A percentile compares a stretch with the other conserved stretches of the same genome.
phyloP scores from a whole-genome alignment of 2,888 invertebrate genomes.

The Drosophila nr. perissopoda region DNA sequence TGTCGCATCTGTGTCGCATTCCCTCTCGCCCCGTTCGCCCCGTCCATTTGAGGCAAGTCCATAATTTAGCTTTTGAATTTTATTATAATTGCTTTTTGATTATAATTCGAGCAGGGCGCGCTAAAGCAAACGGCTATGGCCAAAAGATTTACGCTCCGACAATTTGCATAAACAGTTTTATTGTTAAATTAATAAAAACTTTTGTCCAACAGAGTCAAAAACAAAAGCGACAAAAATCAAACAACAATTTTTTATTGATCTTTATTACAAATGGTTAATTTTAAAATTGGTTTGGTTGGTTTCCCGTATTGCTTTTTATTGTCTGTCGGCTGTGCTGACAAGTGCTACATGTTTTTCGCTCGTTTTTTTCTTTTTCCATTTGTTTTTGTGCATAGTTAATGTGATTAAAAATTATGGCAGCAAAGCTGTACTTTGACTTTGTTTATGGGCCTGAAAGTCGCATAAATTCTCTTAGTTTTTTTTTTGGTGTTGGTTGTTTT shows the following conservation, averaged over 20 bases:
- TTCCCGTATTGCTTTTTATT: slow-evolving; percentile 60
- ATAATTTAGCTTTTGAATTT: slow-evolving; percentile 60
- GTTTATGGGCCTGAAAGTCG: slow-evolving; percentile 31
- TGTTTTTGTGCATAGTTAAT: slow-evolving; percentile 61
- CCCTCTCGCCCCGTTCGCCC: background rate
- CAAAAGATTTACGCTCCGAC: slow-evolving; percentile 53
- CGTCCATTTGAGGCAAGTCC: slow-evolving; percentile 18
- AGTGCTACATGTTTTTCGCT: slow-evolving; percentile 80
- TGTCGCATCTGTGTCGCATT: slow-evolving; percentile 39
- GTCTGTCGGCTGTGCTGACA: slow-evolving; percentile 76
- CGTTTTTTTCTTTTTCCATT: slow-evolving; percentile 45
- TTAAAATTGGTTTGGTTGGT: slow-evolving; percentile 58
- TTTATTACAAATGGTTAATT: slow-evolving; percentile 63
- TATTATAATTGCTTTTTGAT: slow-evolving; percentile 75
- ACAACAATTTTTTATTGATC: slow-evolving; percentile 67
- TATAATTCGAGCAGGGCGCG: slow-evolving; percentile 66
- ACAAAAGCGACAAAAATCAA: slow-evolving; percentile 35
- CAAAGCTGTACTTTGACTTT: slow-evolving; percentile 18
- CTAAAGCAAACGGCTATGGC: slow-evolving; percentile 49
- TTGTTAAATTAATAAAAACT: slow-evolving; percentile 76
- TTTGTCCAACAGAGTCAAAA: slow-evolving; percentile 46
- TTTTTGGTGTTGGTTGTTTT: background rate
- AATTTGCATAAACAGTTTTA: slow-evolving; percentile 80
- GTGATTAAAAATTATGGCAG: slow-evolving; percentile 77
- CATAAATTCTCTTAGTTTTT: slow-evolving; percentile 3